Evolutionary conservation across 1,140 invertebrate species (phyloP), one percentile per base, ranked within the genome.

Genomic region (Pygmarrhopalites habei): DNA sequence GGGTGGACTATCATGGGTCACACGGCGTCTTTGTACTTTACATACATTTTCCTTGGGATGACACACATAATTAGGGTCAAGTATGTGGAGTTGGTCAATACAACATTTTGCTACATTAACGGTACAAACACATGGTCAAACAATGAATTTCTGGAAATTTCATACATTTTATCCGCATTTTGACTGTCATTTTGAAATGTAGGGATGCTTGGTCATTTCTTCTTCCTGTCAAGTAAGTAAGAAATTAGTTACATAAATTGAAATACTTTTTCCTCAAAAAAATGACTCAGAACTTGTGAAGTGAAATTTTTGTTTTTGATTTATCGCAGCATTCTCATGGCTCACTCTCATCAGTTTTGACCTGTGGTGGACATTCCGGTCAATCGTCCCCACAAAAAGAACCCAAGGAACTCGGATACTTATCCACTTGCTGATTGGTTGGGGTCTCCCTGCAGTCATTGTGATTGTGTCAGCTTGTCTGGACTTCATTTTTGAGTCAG

Each of bases 1-100:
- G 68, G 68, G 5, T 70, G 68, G 68, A 59, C 65, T 1, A 62
- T 70, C n/a, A 43, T 63, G 12, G 35, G 43, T 0, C 58, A 66
- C 32, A 35, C 58, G 0, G 43, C 43, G 0, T 62, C 58, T 19
- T 23, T 70, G 23, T 70, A 66, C 32, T 62, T 64, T 51, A 47
- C 62, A 21, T 70, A 70, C 49, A 60, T 67, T 41, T 67, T 70
- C 29, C 59, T 66, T 0, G 64, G 61, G 7, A 28, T 23, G 15
- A 23, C 53, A 4, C 29, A 56, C 19, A 56, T 56, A 7, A 56
- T 56, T 26, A 19, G 30, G 3, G 21, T 14, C 29, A 26, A 21
- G 19, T 17, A 7, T 21, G 3, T 5, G 12, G 4, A 10, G 4
- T 5, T 39, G 17, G 23, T 41, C 17, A 23, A 28, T 7, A 21